These are phyloP conservation scores for Eunapius fragilis DNA, from an alignment of 37 sponge, comb jelly and placozoan genomes.

Conservation along the genomic window DNA sequence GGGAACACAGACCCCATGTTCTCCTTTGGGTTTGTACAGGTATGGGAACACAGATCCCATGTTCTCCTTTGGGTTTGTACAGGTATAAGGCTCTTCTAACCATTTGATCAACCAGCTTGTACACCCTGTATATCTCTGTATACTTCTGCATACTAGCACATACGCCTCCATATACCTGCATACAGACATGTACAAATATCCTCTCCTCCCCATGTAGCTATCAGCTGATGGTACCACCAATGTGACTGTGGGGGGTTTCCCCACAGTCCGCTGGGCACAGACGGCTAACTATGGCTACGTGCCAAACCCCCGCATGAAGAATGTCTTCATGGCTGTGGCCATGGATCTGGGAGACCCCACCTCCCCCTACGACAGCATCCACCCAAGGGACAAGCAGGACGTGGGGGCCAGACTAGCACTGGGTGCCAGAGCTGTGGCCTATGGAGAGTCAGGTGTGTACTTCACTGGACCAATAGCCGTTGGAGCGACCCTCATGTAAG, in stretches of 20 bases:
- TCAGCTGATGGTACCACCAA: conserved; percentile 49
- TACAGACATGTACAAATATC: background rate
- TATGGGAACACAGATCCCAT: no score
- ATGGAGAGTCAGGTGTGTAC: conserved; percentile 21
- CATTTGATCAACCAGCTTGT: no score
- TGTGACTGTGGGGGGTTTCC: conserved; percentile 47
- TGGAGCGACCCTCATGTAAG: conserved; percentile 17
- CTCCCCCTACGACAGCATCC: conserved; percentile 71
- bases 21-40: no score
- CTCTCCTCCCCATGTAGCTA: conserved; percentile 31
- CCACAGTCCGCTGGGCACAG: conserved; percentile 64
- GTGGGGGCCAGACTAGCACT: conserved; percentile 48
- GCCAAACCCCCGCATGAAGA: conserved; percentile 50
- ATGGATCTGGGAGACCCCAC: conserved; percentile 81
- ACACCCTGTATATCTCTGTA: no score
- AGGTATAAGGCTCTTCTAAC: no score
- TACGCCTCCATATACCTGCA: no score
- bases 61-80: no score
- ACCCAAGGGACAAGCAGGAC: conserved; percentile 71
- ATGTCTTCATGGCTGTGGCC: conserved; percentile 83
- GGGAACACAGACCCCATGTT: no score
- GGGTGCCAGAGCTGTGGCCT: conserved; percentile 50
- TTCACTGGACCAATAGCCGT: conserved; percentile 43
- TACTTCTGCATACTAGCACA: no score
- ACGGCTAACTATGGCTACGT: conserved; percentile 61